Conservation (phyloP, 2,888 invertebrate genomes). For the Pogonocherus hispidulus region DNA sequence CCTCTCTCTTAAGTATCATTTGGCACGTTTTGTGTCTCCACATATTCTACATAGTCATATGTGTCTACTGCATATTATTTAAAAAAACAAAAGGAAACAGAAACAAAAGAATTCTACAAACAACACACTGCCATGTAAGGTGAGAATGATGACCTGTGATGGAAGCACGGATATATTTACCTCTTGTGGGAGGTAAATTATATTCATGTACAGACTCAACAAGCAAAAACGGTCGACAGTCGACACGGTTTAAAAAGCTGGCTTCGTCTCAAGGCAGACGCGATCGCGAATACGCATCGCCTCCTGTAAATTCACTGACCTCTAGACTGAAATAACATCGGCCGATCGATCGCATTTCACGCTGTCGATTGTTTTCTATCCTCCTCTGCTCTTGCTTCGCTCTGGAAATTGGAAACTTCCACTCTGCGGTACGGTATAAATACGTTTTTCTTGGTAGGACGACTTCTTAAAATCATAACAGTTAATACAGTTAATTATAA, state of each 20-base stretch:
- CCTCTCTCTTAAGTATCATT: too few species aligned
- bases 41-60: too few species aligned
- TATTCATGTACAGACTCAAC: constrained; percentile 31
- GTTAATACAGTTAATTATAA: too few species aligned
- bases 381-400: constrained; percentile 18
- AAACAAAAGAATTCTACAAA: constrained; percentile 7
- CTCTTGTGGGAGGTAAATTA: constrained; percentile 26
- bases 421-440: neutral
- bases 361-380: constrained; percentile 37
- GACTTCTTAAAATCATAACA: neutral
- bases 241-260: constrained; percentile 31
- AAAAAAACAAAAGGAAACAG: neutral
- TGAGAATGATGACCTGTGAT: constrained; percentile 32
- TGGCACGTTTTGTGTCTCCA: too few species aligned
- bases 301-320: constrained; percentile 40
- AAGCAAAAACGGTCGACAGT: constrained; percentile 25
- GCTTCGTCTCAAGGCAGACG: constrained; percentile 31
- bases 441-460: neutral
- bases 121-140: constrained; percentile 9
- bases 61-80: neutral
- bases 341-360: constrained; percentile 37
- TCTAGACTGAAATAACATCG: constrained; percentile 39
- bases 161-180: constrained; percentile 24
- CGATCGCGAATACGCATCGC: constrained; percentile 33
- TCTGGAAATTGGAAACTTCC: constrained; percentile 20